Evolutionary conservation across 2,888 invertebrate genomes (phyloP).

Genomic region (Netelia inedita): DNA sequence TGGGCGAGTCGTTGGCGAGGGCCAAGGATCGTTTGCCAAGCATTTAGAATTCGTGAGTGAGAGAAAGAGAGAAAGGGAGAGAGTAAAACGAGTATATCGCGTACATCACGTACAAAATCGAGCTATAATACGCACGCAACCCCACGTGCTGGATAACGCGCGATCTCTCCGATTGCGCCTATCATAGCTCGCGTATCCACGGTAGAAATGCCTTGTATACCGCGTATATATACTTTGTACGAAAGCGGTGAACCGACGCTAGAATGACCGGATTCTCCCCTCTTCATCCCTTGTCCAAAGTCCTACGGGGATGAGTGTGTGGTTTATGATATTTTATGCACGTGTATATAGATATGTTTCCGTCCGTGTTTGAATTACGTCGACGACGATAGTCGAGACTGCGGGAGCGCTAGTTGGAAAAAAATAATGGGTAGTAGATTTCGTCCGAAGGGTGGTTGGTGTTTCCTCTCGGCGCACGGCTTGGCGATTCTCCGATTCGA

Average conservation of each 20-base stretch:
- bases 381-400: constrained; percentile 72
- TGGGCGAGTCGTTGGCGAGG: constrained; percentile 67
- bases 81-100: not conserved
- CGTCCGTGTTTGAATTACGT: constrained; percentile 59
- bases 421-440: constrained; percentile 71
- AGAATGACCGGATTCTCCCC: constrained; percentile 48
- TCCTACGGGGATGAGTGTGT: constrained; percentile 72
- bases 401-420: constrained; percentile 74
- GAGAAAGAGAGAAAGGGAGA: not conserved
- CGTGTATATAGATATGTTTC: constrained; percentile 55
- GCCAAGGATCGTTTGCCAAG: constrained; percentile 54
- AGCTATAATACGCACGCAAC: constrained; percentile 36
- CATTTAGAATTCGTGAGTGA: constrained; percentile 47
- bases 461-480: constrained; percentile 46
- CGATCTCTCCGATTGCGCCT: constrained; percentile 52
- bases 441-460: constrained; percentile 45
- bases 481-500: constrained; percentile 74
- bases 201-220: constrained; percentile 53
- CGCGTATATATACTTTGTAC: constrained; percentile 20
- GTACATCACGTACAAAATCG: constrained; percentile 30
- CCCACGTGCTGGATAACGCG: constrained; percentile 16
- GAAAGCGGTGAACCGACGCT: constrained; percentile 37
- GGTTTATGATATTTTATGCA: constrained; percentile 74
- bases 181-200: constrained; percentile 17
- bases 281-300: constrained; percentile 52